A percentile compares a stretch with the other conserved stretches of the same genome.
phyloP scores from a whole-genome alignment of 2,113 vertebrate species.

The Prinia subflava region DNA sequence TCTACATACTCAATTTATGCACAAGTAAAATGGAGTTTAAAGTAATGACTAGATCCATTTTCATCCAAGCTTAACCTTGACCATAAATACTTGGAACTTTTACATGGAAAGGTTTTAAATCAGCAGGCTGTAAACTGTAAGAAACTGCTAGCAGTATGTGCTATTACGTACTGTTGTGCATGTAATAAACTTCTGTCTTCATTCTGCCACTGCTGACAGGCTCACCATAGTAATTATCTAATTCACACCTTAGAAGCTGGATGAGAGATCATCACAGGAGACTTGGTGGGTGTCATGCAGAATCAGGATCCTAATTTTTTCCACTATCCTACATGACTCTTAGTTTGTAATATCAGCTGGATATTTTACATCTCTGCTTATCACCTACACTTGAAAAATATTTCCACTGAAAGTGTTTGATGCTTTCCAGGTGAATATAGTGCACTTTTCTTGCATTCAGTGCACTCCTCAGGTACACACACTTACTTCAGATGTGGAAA shows the following conservation, averaged over 20 bases:
- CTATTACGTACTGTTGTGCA: neutral
- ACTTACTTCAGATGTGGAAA: neutral
- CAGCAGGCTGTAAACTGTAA: neutral
- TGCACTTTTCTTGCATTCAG: neutral
- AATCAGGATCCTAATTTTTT: neutral
- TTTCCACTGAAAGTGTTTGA: neutral
- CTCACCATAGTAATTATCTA: neutral
- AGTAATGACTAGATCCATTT: neutral
- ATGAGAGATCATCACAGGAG: neutral
- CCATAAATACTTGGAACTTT: neutral
- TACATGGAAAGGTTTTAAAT: neutral
- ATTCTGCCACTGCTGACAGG: neutral
- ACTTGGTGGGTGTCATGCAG: neutral
- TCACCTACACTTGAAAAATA: neutral
- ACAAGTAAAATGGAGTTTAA: neutral
- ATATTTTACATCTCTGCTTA: conserved; percentile 1
- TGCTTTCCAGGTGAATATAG: neutral
- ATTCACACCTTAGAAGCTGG: neutral
- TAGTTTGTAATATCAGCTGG: conserved; percentile 9
- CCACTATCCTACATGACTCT: neutral
- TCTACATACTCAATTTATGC: neutral
- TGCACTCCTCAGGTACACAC: neutral
- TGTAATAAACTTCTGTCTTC: neutral
- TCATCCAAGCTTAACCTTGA: neutral
- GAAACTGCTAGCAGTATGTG: neutral